Evolutionary conservation across 2,888 invertebrate genomes (phyloP).

Genomic region (Aspidiotus rigidus): DNA sequence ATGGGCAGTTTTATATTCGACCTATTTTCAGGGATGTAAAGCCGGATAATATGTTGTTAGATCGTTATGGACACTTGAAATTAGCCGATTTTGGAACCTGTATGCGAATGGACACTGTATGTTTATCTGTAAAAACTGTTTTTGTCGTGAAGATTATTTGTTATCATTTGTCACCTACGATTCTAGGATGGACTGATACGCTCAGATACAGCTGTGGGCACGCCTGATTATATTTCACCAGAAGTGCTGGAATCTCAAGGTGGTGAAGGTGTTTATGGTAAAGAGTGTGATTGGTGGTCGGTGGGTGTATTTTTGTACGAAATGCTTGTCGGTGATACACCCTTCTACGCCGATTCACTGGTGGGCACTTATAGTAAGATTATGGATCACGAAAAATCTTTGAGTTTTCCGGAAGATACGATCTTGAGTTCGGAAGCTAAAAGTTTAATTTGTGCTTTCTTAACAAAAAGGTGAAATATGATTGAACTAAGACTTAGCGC

Average conservation of each 20-base stretch:
- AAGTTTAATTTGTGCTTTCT: slow-evolving; percentile 81
- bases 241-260: slow-evolving; percentile 97
- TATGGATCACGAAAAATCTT: slow-evolving; percentile 95
- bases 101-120: slow-evolving; percentile 87
- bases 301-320: slow-evolving; percentile 98
- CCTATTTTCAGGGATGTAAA: slow-evolving; percentile 74
- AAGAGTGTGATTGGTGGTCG: slow-evolving; percentile 99
- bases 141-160: background rate
- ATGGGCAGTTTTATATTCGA: background rate
- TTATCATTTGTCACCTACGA: slow-evolving; percentile 21
- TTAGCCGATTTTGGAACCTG: slow-evolving; percentile 99
- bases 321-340: slow-evolving; percentile 97
- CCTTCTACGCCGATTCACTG: slow-evolving; percentile 92
- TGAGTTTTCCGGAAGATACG: slow-evolving; percentile 88
- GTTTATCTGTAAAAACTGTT: slow-evolving; percentile 34
- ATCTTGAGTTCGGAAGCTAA: slow-evolving; percentile 72
- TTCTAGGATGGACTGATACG: slow-evolving; percentile 78
- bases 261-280: slow-evolving; percentile 87
- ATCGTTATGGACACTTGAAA: slow-evolving; percentile 90
- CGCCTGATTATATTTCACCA: slow-evolving; percentile 98
- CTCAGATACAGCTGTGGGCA: slow-evolving; percentile 96
- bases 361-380: slow-evolving; percentile 98
- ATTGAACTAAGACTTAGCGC: background rate
- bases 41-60: slow-evolving; percentile 96
- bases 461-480: slow-evolving; percentile 73